Conservation (phyloP, 2,797 vertebrate genomes). For the Oreonectes daqikongensis region DNA sequence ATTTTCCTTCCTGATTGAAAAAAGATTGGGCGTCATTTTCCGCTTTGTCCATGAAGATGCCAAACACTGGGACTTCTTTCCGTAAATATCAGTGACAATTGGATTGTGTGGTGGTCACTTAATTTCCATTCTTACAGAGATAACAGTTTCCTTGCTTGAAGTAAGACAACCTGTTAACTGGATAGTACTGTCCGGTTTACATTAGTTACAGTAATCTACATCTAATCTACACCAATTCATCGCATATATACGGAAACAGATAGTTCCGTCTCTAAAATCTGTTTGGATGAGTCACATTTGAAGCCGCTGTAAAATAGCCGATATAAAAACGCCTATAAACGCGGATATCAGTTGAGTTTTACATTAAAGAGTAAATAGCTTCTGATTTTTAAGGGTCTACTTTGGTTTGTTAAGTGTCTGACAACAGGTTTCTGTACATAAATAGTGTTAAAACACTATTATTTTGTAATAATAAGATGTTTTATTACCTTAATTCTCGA, state of each 20-base stretch:
- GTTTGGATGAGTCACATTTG: constrained; percentile 12
- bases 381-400: too few species aligned
- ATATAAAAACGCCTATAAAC: not conserved
- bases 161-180: constrained; percentile 7
- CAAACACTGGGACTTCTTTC: constrained; percentile 7
- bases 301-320: not conserved
- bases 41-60: constrained; percentile 21
- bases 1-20: constrained; percentile 39
- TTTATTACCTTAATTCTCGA: too few species aligned
- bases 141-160: constrained; percentile 23
- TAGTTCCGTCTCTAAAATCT: not conserved
- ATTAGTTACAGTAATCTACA: constrained; percentile 16
- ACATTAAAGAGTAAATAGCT: too few species aligned
- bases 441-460: too few species aligned
- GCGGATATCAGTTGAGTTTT: not conserved
- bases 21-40: constrained; percentile 31
- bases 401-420: too few species aligned
- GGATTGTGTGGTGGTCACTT: constrained; percentile 27
- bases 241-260: constrained; percentile 11
- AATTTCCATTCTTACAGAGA: constrained; percentile 39
- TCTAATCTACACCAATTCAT: not conserved
- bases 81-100: constrained; percentile 2
- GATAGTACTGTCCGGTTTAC: constrained; percentile 1
- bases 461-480: too few species aligned
- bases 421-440: too few species aligned